Evolutionary conservation across 1,140 invertebrate genomes (phyloP), one percentile per base, ranked within the genome.

Genomic region (Lepeophtheirus salmonis): DNA sequence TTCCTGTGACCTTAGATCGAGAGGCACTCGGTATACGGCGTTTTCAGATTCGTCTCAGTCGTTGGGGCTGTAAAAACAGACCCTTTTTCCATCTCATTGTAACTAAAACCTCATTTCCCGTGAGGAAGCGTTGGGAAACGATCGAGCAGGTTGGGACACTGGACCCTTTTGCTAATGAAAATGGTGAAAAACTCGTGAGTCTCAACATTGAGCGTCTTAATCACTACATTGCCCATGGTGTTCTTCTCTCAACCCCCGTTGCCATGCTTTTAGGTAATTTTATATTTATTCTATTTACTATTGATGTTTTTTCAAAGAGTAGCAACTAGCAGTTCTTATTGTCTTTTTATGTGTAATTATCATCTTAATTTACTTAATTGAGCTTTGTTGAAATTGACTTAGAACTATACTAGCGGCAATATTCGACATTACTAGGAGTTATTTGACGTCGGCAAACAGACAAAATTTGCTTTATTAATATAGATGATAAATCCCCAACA

Each of bases 71-170:
- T 22, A 24, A 18, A 18, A 55, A 55, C 22, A 12, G 53, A 6
- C 53, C 53, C 16, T 55, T 55, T 17, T 55, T 18, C 21, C 53
- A 55, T 22, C 16, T 55, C 12, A 22, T 55, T 25, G 53, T 55
- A 6, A 14, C 53, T 4, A 55, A 55, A 17, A 55, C 16, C 12
- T 18, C 12, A 16, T 55, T 55, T 55, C 53, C 53, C 22, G 22
- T 18, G 6, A 3, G 53, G 21, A 17, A 24, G 12, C 22, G 22
- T 51, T 18, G 16, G 10, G 53, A 55, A 6, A 10, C 53, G 4
- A 14, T 55, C 12, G 53, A 55, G 22, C 53, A 55, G 16, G 22
- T 55, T 4, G 53, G 53, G 16, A 55, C 53, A 3, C 22, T 21
- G 16, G 53, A 55, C 16, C 53, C 53, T 4, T 22, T 55, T 10